These are phyloP conservation scores for Chionodraco myersi DNA, from an alignment of 2,113 vertebrate species.

Conservation along the genomic window DNA sequence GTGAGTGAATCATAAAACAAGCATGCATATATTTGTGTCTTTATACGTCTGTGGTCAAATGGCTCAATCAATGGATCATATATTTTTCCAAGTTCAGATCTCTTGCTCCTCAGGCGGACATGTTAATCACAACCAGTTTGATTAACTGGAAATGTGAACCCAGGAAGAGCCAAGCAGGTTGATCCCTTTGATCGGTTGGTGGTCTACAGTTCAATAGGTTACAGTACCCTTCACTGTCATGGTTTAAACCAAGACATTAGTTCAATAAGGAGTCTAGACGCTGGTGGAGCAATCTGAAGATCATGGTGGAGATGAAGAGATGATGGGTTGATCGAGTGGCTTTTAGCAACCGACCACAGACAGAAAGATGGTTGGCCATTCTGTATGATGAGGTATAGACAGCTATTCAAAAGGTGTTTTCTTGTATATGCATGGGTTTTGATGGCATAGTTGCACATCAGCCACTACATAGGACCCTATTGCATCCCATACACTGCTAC, in stretches of 20 bases:
- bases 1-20: constrained; percentile 40
- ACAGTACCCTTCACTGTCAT: constrained; percentile 30
- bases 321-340: not conserved
- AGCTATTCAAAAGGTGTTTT: no score
- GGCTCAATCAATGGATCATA: not conserved
- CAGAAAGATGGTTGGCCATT: not conserved
- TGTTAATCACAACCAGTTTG: constrained; percentile 70
- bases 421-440: no score
- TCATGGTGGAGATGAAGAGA: not conserved
- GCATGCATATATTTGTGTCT: constrained; percentile 35
- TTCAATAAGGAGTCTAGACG: constrained; percentile 42
- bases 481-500: no score
- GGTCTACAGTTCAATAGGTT: constrained; percentile 43
- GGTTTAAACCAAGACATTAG: constrained; percentile 41
- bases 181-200: constrained; percentile 61
- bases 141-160: constrained; percentile 69
- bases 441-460: no score
- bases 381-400: not conserved
- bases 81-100: constrained; percentile 18
- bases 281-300: no score
- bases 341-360: not conserved
- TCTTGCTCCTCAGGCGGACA: constrained; percentile 43
- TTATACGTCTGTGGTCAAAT: constrained; percentile 39
- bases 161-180: constrained; percentile 70
- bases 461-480: no score